phyloP scores from a whole-genome alignment of 2,888 invertebrate species.

The Meandrusa payeni region DNA sequence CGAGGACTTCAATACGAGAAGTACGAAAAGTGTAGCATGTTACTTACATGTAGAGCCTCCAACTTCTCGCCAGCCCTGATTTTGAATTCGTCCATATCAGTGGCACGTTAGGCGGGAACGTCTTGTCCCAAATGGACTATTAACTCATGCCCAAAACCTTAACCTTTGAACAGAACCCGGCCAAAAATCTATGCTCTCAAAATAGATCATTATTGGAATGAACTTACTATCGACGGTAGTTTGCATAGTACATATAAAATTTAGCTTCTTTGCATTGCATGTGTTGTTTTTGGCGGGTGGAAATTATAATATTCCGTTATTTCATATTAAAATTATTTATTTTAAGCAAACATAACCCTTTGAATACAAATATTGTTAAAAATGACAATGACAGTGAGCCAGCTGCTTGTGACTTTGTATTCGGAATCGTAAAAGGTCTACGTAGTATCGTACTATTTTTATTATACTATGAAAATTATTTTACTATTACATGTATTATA shows the following conservation, averaged over 20 bases:
- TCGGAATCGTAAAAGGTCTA: not conserved
- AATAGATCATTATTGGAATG: slow-evolving; percentile 57
- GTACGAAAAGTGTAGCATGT: slow-evolving; percentile 26
- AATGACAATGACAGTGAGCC: slow-evolving; percentile 16
- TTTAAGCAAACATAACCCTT: slow-evolving; percentile 30
- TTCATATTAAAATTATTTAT: slow-evolving; percentile 16
- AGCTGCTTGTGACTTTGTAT: slow-evolving; percentile 13
- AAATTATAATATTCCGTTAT: not conserved
- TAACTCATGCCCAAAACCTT: slow-evolving; percentile 64
- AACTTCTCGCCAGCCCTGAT: slow-evolving; percentile 70
- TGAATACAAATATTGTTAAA: not conserved
- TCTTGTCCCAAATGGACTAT: slow-evolving; percentile 47
- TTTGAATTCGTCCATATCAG: slow-evolving; percentile 72
- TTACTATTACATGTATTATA: too few relatives aligned
- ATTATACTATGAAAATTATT: too few relatives aligned
- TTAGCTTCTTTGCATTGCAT: not conserved
- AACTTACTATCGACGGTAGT: not conserved
- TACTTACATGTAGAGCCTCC: slow-evolving; percentile 72
- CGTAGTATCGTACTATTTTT: too few relatives aligned
- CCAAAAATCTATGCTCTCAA: slow-evolving; percentile 63
- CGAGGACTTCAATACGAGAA: too few relatives aligned
- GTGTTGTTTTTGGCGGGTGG: not conserved
- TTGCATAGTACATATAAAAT: not conserved
- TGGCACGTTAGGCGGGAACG: slow-evolving; percentile 38
- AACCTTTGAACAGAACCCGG: slow-evolving; percentile 73